phyloP scores from a whole-genome alignment of 2,113 vertebrate species.

The Antigone vipio region DNA sequence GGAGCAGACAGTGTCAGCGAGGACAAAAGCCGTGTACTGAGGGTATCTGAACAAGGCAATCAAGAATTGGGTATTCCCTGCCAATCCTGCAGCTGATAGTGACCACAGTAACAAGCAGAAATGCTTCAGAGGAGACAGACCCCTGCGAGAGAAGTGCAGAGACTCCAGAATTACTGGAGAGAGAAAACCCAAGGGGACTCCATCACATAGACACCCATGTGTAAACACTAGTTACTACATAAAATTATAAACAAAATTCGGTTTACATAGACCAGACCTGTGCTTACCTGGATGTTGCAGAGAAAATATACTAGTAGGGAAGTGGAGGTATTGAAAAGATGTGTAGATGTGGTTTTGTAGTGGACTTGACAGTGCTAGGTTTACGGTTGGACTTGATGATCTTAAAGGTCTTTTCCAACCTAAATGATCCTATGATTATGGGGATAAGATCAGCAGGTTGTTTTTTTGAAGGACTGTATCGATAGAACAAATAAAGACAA shows the following conservation, averaged over 20 bases:
- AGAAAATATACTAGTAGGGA: background rate
- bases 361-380: background rate
- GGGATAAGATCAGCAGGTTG: background rate
- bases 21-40: background rate
- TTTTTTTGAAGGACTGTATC: background rate
- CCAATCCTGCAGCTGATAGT: background rate
- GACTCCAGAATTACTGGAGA: background rate
- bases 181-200: background rate
- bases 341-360: background rate
- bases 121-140: background rate
- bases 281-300: background rate
- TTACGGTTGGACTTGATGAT: background rate
- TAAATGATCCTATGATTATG: background rate
- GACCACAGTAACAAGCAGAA: background rate
- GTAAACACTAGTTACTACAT: background rate
- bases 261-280: background rate
- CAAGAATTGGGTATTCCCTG: background rate
- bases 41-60: background rate
- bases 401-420: background rate
- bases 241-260: background rate
- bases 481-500: background rate
- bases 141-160: background rate
- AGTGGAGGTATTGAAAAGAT: background rate
- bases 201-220: background rate
- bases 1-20: fast-evolving